Evolutionary conservation across 92 coral and sea anemone species (phyloP), one percentile per base, ranked within the genome.

Genomic region (Pocillopora meandrina): DNA sequence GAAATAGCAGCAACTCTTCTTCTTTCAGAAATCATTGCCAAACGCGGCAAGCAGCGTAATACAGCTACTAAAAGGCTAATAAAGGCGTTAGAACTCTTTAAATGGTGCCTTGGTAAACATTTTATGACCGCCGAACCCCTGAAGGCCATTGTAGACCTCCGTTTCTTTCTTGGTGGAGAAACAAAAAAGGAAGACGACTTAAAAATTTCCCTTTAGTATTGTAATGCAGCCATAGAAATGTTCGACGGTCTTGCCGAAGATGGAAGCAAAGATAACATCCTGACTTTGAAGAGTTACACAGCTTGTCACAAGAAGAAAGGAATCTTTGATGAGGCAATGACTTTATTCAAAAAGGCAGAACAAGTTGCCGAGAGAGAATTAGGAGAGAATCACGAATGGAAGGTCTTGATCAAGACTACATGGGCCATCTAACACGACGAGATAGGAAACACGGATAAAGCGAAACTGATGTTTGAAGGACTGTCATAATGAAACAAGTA

Each of bases 281-380:
- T 31, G 11, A 26, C 65, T 8, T 61, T 87, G 19, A 86, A 86
- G 81, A 87, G 81, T 60, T 56, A 19, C 10, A 86, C 61, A 71
- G 18, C n/a, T 59, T 87, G 86, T 74, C 76, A 64, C 33, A 23
- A 10, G 17, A 55, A 33, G 31, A 26, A 1, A 26, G 31, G 31
- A 26, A 26, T 26, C 31, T 26, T 26, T 26, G 31, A 26, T 26
- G 31, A 26, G 31, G 31, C 31, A 26, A 26, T 26, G 31, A 26
- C 31, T 26, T 26, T 26, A 26, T 26, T 26, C 31, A 26, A 1
- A 26, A 26, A 26, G 31, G 31, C 31, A 26, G 1, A 0, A 26
- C 31, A 26, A 0, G 31, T 26, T 26, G 31, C 31, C 31, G 31
- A 26, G 31, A 26, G 31, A 26, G 31, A 26, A 26, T 26, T 26